A percentile compares a stretch with the other conserved stretches of the same genome.
Evolutionary conservation across 2,113 vertebrate genomes (phyloP).

Genomic region (Rhinolophus sinicus): DNA sequence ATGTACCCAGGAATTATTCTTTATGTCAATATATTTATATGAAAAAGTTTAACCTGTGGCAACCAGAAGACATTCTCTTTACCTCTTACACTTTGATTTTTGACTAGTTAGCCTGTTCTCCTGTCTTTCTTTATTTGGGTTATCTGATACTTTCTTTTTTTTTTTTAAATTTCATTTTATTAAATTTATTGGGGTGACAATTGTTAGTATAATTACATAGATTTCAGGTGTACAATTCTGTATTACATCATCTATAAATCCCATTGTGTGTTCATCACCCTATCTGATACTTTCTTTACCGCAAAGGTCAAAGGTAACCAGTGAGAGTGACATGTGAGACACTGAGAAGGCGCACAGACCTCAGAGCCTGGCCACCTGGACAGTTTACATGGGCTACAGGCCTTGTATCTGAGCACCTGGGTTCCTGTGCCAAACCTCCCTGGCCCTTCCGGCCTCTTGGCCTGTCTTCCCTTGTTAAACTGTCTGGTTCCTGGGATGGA

Average conservation of each 20-base stretch:
- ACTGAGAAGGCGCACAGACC: neutral
- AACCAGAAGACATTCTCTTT: conserved; percentile 41
- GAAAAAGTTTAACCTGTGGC: conserved; percentile 45
- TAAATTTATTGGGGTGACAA: too few relatives aligned
- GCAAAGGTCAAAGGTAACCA: neutral
- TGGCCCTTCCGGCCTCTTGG: neutral
- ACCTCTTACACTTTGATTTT: conserved; percentile 24
- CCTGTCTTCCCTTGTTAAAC: neutral
- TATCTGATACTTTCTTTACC: neutral
- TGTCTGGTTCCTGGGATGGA: neutral
- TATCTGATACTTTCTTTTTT: neutral
- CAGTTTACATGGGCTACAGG: too few relatives aligned
- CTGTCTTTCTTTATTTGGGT: neutral
- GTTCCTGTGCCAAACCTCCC: neutral
- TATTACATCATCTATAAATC: too few relatives aligned
- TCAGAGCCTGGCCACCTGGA: neutral
- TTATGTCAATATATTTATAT: conserved; percentile 65
- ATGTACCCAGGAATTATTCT: conserved; percentile 75
- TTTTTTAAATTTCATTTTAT: too few relatives aligned
- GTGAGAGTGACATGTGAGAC: neutral
- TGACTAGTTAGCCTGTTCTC: neutral
- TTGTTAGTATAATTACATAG: too few relatives aligned
- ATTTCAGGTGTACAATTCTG: too few relatives aligned
- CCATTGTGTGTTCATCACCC: too few relatives aligned
- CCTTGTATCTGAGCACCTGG: neutral